Base-by-base conservation (phyloP, 2,797 vertebrate species). In the Harpagifer antarcticus region DNA sequence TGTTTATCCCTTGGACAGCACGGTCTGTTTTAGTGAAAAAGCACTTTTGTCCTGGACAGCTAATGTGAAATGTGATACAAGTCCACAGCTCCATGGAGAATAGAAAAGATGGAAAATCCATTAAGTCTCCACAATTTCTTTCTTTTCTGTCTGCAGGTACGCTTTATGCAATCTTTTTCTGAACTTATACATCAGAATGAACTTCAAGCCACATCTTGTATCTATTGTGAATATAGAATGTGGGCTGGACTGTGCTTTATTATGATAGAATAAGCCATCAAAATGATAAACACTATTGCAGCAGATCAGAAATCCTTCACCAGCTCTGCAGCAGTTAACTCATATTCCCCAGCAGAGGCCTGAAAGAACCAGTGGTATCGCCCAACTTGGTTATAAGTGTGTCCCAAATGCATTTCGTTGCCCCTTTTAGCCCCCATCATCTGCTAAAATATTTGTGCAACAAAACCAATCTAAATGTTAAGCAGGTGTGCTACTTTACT, bases 401-500 rank as follows among this genome's bases (percentile, higher is more conserved):
- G 85, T 83, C 81, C 75, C 81, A 89, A 91, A 91, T 89, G 86
- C 83, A 87, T 91, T 91, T 74, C 74, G 83, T 84, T 86, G 86
- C 74, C 86, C 87, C 85, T 86, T 88, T 90, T 91, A 91, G 85
- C 86, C 91, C 88, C 85, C 87, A 92, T 92, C 89, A 91, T 90
- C 90, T 88, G 73, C 86, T 86, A 90, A 89, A 92, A 93, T 90
- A 93, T 91, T 93, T 92, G 86, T 87, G 90, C 90, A 93, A 94
- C 88, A 91, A 94, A 95, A 94, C 93, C 93, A 94, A 96, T 96
- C 92, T 95, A 95, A 95, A 95, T 95, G 94, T 95, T 95, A 95
- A 95, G 92, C 93, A 95, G 94, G 89, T 92, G 84, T 88, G 86
- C 83, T 78, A 70, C 85, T 76, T 86, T 80, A 72, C 80, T 65